Conservation (phyloP, 2,113 vertebrate species). For the Solenodon paradoxus region DNA sequence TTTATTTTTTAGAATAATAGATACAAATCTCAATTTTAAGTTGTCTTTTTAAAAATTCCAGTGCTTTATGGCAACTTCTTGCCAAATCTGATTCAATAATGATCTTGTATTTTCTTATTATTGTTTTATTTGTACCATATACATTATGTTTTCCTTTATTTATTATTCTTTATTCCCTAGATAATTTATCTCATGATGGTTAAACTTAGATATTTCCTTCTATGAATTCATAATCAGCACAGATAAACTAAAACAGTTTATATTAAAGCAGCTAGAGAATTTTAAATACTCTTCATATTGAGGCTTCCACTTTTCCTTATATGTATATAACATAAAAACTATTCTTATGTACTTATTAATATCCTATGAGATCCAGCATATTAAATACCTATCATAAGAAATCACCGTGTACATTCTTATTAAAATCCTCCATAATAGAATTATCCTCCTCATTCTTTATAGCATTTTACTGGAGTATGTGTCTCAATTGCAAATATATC, state of each 20-base stretch:
- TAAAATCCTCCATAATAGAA: background rate
- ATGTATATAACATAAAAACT: background rate
- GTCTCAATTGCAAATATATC: background rate
- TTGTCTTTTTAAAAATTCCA: background rate
- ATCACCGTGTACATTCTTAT: background rate
- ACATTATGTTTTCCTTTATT: background rate
- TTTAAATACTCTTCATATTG: background rate
- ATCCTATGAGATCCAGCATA: background rate
- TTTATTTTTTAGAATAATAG: background rate
- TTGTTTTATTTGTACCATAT: background rate
- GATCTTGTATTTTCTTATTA: background rate
- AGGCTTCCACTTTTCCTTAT: background rate
- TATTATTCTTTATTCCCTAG: too few relatives aligned
- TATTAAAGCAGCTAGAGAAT: background rate
- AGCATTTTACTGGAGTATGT: background rate
- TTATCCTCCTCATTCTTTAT: background rate
- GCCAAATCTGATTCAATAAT: background rate
- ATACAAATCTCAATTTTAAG: background rate
- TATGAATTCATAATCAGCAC: background rate
- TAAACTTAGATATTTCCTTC: background rate
- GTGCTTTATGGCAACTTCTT: background rate
- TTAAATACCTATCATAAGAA: background rate
- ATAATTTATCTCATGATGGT: background rate
- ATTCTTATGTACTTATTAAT: background rate
- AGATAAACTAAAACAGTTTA: background rate